These are phyloP conservation scores for Whitmania pigra DNA, from an alignment of 1,140 invertebrate species.

Conservation along the genomic window DNA sequence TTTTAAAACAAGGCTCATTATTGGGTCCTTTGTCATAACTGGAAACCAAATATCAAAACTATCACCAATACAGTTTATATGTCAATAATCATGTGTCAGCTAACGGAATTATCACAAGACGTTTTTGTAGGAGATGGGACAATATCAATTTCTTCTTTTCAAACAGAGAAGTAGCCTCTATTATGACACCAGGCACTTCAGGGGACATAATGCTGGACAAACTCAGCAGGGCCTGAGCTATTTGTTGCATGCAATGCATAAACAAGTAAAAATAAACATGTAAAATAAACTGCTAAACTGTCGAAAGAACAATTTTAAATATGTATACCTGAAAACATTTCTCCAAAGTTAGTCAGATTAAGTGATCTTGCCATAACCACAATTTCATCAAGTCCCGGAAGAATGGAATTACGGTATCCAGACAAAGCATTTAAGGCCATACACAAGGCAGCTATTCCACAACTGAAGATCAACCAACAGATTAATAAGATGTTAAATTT, in stretches of 20 bases:
- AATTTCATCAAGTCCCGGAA: background rate
- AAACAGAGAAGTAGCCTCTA: background rate
- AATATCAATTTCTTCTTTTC: slow-evolving; percentile 13
- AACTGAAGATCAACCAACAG: background rate
- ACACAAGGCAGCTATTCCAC: background rate
- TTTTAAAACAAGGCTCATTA: slow-evolving; percentile 2
- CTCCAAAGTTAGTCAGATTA: background rate
- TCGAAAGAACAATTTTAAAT: background rate
- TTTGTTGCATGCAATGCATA: background rate
- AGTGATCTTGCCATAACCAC: background rate
- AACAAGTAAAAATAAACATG: background rate
- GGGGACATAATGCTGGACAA: background rate
- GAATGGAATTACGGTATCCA: background rate
- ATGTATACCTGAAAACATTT: slow-evolving; percentile 2
- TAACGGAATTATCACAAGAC: background rate
- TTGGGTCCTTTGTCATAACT: slow-evolving; percentile 7
- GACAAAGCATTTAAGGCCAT: background rate
- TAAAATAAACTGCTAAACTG: background rate
- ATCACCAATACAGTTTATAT: background rate
- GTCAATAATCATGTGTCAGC: background rate
- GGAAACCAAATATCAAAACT: background rate
- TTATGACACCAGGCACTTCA: background rate
- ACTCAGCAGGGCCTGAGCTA: background rate
- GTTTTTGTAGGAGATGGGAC: background rate
- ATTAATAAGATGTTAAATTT: background rate